Evolutionary conservation across 2,888 invertebrate genomes (phyloP), one percentile per base, ranked within the genome.

Genomic region (Lottia scabra): DNA sequence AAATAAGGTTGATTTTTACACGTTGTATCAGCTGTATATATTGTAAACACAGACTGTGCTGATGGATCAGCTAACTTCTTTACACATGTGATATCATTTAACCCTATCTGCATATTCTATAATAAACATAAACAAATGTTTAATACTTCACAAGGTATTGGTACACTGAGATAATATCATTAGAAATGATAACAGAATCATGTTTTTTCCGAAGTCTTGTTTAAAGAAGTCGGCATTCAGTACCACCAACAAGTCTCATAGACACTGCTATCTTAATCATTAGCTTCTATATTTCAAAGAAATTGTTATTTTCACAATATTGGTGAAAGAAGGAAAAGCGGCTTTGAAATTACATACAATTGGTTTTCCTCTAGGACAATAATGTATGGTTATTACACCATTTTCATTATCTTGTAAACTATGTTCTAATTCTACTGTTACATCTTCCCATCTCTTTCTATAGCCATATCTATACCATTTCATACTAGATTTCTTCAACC

Each of bases 401-500:
- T 93, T 93, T 77, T 94, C 92, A 71, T 92, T 92, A 63, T 93
- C 92, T 67, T 90, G 91, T 10, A 89, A 89, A 70, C 91, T 92
- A 45, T 79, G 87, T 68, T 87, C 83, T 43, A 87, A 79, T 63
- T 87, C 87, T 71, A 89, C 76, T 19, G 78, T 76, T 75, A 94
- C 93, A 83, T 94, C 92, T 0, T 94, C 94, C 89, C 95, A 87
- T 19, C 71, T 66, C 12, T 66, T 48, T 16, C 76, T 71, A 43
- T 72, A 77, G n/a, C 77, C 74, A 70, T 76, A 77, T 65, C 71
- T 75, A 65, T 73, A 81, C 72, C 83, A 78, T 63, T 80, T 80
- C 71, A 85, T 81, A 12, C 67, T 94, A 63, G 95, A 95, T 74
- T 93, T 93, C 84, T 96, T 94, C 0, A 95, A 92, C 95, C 96